Percentiles rank a stretch among this genome's conserved stretches.
Conservation (phyloP, 2,888 invertebrate genomes). For the Mactromeris polynyma region DNA sequence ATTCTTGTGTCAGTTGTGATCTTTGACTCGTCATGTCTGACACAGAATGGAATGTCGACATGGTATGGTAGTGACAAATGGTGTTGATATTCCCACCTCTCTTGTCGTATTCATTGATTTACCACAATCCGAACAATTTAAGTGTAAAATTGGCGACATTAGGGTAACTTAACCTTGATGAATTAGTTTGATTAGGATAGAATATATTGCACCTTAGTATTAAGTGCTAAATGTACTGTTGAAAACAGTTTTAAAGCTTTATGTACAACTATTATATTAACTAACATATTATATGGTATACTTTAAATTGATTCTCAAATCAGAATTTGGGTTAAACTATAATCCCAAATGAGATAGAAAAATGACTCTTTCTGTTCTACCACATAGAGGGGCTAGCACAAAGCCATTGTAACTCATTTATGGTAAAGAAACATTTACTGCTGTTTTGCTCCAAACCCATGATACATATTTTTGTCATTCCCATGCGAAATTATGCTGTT, state of each 20-base stretch:
- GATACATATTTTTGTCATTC: too few relatives aligned
- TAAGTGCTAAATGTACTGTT: background rate
- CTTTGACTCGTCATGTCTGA: conserved; percentile 5
- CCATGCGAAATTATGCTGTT: too few relatives aligned
- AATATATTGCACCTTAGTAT: background rate
- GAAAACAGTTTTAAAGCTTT: background rate
- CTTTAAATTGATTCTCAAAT: too few relatives aligned
- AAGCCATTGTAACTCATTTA: too few relatives aligned
- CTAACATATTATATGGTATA: too few relatives aligned
- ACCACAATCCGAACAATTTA: background rate
- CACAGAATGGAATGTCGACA: background rate
- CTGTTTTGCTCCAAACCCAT: too few relatives aligned
- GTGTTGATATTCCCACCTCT: background rate
- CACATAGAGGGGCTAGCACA: too few relatives aligned
- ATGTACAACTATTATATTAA: background rate
- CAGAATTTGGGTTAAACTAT: too few relatives aligned
- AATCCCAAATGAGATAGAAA: too few relatives aligned
- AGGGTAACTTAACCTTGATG: background rate
- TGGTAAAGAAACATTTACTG: too few relatives aligned
- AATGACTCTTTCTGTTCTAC: too few relatives aligned
- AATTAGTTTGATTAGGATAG: background rate
- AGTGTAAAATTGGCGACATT: background rate
- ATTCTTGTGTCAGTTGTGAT: background rate
- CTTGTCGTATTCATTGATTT: background rate
- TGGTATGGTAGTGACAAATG: background rate